Conservation (phyloP, 2,797 vertebrate species). For the Darevskia mixta region DNA sequence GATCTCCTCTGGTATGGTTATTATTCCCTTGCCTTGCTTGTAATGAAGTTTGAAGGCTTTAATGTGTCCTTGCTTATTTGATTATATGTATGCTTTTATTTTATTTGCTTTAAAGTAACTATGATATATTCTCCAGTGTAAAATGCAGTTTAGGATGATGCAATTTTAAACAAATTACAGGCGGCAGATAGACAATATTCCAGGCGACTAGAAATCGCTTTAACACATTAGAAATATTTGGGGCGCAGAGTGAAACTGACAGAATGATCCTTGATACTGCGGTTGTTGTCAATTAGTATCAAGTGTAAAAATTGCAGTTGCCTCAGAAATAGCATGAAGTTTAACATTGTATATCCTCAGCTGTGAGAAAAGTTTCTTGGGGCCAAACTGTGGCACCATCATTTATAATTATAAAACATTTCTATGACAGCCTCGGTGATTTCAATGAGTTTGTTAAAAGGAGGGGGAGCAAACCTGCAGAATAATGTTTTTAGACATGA, state of each 20-base stretch:
- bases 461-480: neutral
- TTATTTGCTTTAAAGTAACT: slow-evolving; percentile 25
- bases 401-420: neutral
- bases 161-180: slow-evolving; percentile 31
- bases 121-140: neutral
- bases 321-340: slow-evolving; percentile 39
- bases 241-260: slow-evolving; percentile 33
- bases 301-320: slow-evolving; percentile 27
- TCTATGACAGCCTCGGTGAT: neutral
- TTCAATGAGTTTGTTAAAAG: slow-evolving; percentile 6
- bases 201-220: neutral
- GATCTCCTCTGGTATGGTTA: neutral
- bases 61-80: slow-evolving; percentile 24
- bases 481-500: neutral
- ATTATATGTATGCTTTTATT: slow-evolving; percentile 21
- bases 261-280: slow-evolving; percentile 19
- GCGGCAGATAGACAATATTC: slow-evolving; percentile 25
- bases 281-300: slow-evolving; percentile 1
- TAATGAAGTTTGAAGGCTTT: slow-evolving; percentile 21
- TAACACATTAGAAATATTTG: neutral
- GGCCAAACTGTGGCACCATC: neutral
- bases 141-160: neutral
- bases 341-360: slow-evolving; percentile 15
- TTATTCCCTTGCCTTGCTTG: slow-evolving; percentile 1
- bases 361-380: neutral